Percentiles rank a stretch among this genome's conserved stretches.
phyloP scores from a whole-genome alignment of 2,113 vertebrate species.

The Tricholaema leucomelas region DNA sequence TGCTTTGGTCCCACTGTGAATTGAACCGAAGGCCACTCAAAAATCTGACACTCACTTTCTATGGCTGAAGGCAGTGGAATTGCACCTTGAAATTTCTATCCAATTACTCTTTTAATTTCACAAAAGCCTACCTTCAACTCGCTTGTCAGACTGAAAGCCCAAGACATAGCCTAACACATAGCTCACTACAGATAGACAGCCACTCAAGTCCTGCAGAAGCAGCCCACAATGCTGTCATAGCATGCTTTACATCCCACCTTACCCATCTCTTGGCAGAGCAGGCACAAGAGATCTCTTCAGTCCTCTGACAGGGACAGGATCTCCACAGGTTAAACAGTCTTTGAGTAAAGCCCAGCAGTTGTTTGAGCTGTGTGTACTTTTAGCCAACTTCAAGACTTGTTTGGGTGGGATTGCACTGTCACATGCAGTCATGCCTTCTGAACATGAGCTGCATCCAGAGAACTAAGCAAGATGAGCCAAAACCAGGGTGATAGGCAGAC shows the following conservation, averaged over 20 bases:
- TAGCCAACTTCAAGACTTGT: background rate
- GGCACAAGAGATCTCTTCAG: background rate
- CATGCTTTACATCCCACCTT: background rate
- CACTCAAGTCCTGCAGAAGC: background rate
- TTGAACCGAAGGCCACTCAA: background rate
- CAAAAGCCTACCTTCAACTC: background rate
- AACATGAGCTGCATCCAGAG: background rate
- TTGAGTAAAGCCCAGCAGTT: background rate
- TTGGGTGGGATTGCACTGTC: background rate
- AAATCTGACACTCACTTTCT: background rate
- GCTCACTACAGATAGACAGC: background rate
- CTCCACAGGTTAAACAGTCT: background rate
- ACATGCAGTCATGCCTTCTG: background rate
- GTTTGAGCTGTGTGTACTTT: background rate
- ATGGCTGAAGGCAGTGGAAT: background rate
- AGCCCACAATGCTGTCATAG: background rate
- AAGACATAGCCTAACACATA: background rate
- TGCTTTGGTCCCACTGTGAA: background rate
- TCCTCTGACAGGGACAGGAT: background rate
- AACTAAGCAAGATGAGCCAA: background rate
- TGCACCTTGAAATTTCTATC: background rate
- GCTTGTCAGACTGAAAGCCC: background rate
- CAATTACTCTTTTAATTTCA: background rate
- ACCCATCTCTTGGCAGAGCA: background rate
- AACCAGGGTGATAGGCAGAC: background rate